Conservation (phyloP, 2,888 invertebrate genomes). For the Fissipunctia ypsillon region DNA sequence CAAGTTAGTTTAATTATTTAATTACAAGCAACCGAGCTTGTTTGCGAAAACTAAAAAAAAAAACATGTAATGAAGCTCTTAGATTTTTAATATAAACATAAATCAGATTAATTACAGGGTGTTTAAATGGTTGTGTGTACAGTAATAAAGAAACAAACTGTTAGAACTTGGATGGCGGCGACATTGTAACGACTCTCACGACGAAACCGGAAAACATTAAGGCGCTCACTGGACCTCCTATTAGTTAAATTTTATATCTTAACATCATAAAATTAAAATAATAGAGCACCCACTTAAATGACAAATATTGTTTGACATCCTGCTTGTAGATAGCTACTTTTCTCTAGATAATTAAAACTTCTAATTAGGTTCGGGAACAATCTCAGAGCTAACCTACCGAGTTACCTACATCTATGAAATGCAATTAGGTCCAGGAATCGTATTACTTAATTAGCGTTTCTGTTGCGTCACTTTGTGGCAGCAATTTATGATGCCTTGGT, state of each 20-base stretch:
- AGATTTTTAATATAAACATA: constrained; percentile 67
- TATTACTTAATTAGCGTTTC: constrained; percentile 51
- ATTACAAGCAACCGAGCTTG: constrained; percentile 56
- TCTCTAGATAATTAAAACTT: constrained; percentile 33
- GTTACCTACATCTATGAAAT: constrained; percentile 52
- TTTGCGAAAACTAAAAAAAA: constrained; percentile 48
- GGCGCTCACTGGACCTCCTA: constrained; percentile 58
- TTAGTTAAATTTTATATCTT: constrained; percentile 62
- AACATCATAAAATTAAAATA: constrained; percentile 54
- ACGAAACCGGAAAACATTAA: constrained; percentile 74
- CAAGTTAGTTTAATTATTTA: constrained; percentile 57
- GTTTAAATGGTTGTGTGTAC: constrained; percentile 67
- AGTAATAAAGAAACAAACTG: constrained; percentile 69
- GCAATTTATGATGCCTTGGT: constrained; percentile 27
- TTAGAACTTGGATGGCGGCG: constrained; percentile 62
- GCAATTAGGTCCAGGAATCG: constrained; percentile 51
- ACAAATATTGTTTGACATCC: constrained; percentile 62
- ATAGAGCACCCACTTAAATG: constrained; percentile 53
- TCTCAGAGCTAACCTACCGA: constrained; percentile 33
- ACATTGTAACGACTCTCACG: constrained; percentile 67
- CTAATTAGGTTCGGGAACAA: constrained; percentile 55
- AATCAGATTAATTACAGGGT: constrained; percentile 72
- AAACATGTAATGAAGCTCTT: constrained; percentile 56
- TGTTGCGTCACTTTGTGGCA: constrained; percentile 37
- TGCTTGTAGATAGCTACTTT: constrained; percentile 43